Evolutionary conservation across 23 tunicate species (phyloP).

Genomic region (Styela plicata): DNA sequence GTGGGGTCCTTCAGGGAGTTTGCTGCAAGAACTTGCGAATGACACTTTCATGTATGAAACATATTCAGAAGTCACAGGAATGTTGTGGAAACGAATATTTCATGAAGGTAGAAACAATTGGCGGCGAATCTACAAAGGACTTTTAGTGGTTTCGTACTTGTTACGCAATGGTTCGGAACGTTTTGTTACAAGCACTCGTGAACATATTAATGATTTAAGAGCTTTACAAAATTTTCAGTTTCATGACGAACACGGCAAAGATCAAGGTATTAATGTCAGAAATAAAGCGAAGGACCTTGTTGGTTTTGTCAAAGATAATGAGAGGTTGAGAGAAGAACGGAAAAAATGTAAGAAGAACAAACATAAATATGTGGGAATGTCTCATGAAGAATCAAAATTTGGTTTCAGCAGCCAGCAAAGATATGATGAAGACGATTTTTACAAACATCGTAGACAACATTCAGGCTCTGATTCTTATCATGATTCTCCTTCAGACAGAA

Average conservation of each 20-base stretch:
- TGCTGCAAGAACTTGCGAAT: slow-evolving; percentile 87
- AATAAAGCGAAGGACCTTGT: slow-evolving; percentile 89
- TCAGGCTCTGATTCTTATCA: background rate
- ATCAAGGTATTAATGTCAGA: slow-evolving; percentile 87
- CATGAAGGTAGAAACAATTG: slow-evolving; percentile 94
- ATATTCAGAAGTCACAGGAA: slow-evolving; percentile 95
- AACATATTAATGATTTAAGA: slow-evolving; percentile 88
- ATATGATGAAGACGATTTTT: slow-evolving; percentile 23
- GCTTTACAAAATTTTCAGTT: slow-evolving; percentile 77
- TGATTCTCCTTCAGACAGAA: slow-evolving; percentile 9
- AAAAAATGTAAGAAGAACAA: slow-evolving; percentile 81
- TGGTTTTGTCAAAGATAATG: slow-evolving; percentile 71
- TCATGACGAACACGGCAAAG: slow-evolving; percentile 93
- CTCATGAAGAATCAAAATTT: slow-evolving; percentile 73
- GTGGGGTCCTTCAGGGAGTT: slow-evolving; percentile 97
- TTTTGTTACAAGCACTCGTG: slow-evolving; percentile 88
- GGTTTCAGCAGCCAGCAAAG: background rate
- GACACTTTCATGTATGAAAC: slow-evolving; percentile 90
- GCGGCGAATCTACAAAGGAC: slow-evolving; percentile 71
- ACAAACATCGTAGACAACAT: background rate
- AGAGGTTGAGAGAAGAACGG: slow-evolving; percentile 82
- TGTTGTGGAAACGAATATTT: slow-evolving; percentile 96
- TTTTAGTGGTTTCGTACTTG: slow-evolving; percentile 66
- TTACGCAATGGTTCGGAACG: slow-evolving; percentile 89
- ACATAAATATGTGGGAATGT: slow-evolving; percentile 94